A percentile compares a stretch with the other conserved stretches of the same genome.
These are phyloP conservation scores for Gallinago jamesoni DNA, from an alignment of 2,113 vertebrate genomes.

Conservation along the genomic window DNA sequence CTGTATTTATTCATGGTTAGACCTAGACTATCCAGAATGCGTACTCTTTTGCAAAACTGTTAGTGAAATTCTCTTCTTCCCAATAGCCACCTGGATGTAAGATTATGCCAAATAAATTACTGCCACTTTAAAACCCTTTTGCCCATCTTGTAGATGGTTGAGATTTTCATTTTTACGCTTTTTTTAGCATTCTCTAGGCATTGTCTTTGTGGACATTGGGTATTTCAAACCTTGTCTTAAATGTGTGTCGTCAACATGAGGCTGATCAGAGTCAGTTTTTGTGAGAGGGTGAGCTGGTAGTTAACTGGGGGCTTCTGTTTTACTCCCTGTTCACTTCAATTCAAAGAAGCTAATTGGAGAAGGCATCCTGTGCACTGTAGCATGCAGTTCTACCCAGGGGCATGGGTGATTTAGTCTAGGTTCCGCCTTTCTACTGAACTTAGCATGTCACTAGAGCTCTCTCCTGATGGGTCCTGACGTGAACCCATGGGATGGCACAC, in stretches of 20 bases:
- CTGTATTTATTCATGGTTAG: neutral
- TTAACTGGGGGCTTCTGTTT: neutral
- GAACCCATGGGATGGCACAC: neutral
- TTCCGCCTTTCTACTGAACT: neutral
- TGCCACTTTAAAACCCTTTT: neutral
- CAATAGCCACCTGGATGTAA: neutral
- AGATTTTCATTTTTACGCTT: neutral
- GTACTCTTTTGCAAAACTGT: neutral
- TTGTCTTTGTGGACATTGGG: neutral
- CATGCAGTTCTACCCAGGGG: neutral
- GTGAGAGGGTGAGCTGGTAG: neutral
- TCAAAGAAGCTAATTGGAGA: neutral
- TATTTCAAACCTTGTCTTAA: neutral
- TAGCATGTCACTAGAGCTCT: neutral
- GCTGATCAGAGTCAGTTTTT: neutral
- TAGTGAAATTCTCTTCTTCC: neutral
- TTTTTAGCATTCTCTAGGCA: neutral
- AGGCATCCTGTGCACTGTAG: neutral
- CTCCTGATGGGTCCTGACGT: conserved; percentile 52
- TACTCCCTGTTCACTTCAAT: neutral
- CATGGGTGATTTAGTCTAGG: neutral
- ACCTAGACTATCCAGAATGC: neutral
- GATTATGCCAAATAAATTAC: neutral
- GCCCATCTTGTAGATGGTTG: neutral
- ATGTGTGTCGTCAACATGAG: neutral